A percentile compares a stretch with the other conserved stretches of the same genome.
Evolutionary conservation across 1,140 invertebrate genomes (phyloP).

Genomic region (Drosophila busckii): DNA sequence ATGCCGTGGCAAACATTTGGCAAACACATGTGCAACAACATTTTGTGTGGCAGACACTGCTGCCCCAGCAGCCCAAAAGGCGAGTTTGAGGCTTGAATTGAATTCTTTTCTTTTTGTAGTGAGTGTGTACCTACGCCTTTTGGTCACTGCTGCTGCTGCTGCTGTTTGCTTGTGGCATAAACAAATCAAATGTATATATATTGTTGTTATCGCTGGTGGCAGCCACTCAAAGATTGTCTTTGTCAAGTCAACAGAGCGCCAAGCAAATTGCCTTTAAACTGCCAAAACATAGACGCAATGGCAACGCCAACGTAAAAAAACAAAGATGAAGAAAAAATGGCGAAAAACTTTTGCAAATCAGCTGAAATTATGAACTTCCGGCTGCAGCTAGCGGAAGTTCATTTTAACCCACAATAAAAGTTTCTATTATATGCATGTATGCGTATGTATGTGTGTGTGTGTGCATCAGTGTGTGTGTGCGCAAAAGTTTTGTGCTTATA

Average conservation of each 20-base stretch:
- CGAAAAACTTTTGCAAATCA: slow-evolving; percentile 67
- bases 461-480: slow-evolving; percentile 17
- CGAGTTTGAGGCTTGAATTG: slow-evolving; percentile 12
- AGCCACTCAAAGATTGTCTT: slow-evolving; percentile 58
- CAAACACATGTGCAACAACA: slow-evolving; percentile 61
- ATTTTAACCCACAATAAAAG: slow-evolving; percentile 76
- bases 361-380: slow-evolving; percentile 77
- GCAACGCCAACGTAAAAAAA: slow-evolving; percentile 2
- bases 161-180: slow-evolving; percentile 47
- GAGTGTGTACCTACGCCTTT: slow-evolving; percentile 65
- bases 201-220: slow-evolving; percentile 49
- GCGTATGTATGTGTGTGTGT: neutral
- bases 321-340: slow-evolving; percentile 26
- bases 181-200: slow-evolving; percentile 67
- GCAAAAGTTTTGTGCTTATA: slow-evolving; percentile 71
- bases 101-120: neutral
- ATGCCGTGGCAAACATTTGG: slow-evolving; percentile 75
- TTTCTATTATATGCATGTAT: slow-evolving; percentile 47
- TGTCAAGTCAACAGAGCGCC: slow-evolving; percentile 63
- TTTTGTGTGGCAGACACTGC: slow-evolving; percentile 18
- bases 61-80: slow-evolving; percentile 17
- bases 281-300: slow-evolving; percentile 27
- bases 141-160: slow-evolving; percentile 58
- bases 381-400: slow-evolving; percentile 65
- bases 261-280: slow-evolving; percentile 62